Conservation (phyloP, 1,140 invertebrate species). For the Scaptomyza graminum region DNA sequence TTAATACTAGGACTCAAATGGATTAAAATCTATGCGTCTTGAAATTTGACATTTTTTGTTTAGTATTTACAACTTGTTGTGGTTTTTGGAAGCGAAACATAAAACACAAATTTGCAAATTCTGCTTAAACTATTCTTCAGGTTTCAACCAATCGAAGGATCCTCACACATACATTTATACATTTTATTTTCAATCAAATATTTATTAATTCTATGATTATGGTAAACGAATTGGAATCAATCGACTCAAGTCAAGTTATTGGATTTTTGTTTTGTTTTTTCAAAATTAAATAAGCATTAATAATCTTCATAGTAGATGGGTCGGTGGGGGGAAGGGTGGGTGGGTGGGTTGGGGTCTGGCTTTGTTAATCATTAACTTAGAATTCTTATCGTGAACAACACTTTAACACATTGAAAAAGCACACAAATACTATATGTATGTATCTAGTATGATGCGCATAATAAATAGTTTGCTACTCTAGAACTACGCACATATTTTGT, state of each 20-base stretch:
- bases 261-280: neutral
- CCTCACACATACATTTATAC: too few relatives aligned
- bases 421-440: neutral
- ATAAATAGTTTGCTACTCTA: conserved; percentile 30
- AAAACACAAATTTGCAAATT: too few relatives aligned
- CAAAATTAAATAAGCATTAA: neutral
- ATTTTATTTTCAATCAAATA: too few relatives aligned
- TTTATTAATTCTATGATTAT: neutral
- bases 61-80: too few relatives aligned
- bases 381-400: conserved; percentile 2
- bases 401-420: conserved; percentile 17
- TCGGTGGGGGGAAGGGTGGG: too few relatives aligned
- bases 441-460: conserved; percentile 1
- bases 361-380: neutral
- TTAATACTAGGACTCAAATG: too few relatives aligned
- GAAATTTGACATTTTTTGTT: too few relatives aligned
- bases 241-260: conserved; percentile 5
- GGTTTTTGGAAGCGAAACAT: too few relatives aligned
- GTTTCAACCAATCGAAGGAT: too few relatives aligned
- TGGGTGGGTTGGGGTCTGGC: too few relatives aligned
- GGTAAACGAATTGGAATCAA: conserved; percentile 1
- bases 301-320: neutral
- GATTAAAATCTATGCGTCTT: too few relatives aligned
- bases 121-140: too few relatives aligned
- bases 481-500: conserved; percentile 19